Evolutionary conservation across 2,888 invertebrate species (phyloP), one percentile per base, ranked within the genome.

Genomic region (Bellardia pandia): DNA sequence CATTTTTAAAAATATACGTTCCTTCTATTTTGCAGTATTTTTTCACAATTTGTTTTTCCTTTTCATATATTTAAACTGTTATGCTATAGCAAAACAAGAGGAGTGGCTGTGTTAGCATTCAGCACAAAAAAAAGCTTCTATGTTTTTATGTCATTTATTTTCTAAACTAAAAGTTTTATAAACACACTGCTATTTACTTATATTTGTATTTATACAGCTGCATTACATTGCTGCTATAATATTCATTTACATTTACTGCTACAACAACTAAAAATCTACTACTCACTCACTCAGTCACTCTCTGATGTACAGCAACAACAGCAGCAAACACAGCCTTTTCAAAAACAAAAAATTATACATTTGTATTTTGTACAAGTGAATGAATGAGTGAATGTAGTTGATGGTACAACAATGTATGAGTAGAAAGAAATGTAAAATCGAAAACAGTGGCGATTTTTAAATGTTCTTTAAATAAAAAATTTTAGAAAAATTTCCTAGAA

Each of bases 81-180:
- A 30, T 62, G 30, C 2, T n/a, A 53, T 3, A 16, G 45, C 40
- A 62, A 42, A 40, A 51, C 37, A 33, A 16, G 69, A 48, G 69
- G 69, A 60, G 60, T 71, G 51, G 23, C 51, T 51, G 51, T 42
- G 48, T 71, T 30, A 71, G 40, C 69, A 68, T 4, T 45, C 11
- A 45, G 30, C 4, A 58, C 45, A 76, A 42, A 42, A 76, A 68
- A 13, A 68, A 23, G 2, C 37, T 69, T 68, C 23, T 45, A 56
- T 78, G 33, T 72, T 77, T 83, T 72, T 86, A 76, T 86, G 86
- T 84, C 86, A 86, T 71, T 86, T 74, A 74, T 82, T 83, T 86
- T 66, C 60, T 76, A 77, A 76, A 84, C 79, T 84, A 72, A 84
- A 72, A 66, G 56, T 66, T 83, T 76, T 77, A 45, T 53, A 58